Conservation (phyloP, 1,140 invertebrate genomes). For the Antheraea mylitta region DNA sequence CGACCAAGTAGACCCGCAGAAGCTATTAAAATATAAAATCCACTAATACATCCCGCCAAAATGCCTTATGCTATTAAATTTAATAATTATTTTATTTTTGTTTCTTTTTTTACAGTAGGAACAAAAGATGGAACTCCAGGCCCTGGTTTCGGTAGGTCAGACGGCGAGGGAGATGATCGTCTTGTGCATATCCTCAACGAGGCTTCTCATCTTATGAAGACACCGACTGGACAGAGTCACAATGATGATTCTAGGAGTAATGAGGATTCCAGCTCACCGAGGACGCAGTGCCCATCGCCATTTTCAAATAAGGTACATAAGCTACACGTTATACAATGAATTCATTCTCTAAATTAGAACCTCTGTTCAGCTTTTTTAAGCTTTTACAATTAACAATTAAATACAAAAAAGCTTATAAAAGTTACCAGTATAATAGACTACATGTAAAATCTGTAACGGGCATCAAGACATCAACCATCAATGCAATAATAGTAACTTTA, state of each 20-base stretch:
- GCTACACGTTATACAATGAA: not conserved
- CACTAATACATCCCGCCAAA: too few species aligned
- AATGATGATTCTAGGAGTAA: slow-evolving; percentile 85
- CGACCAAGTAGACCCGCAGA: too few species aligned
- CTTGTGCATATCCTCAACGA: slow-evolving; percentile 96
- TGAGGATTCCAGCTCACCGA: slow-evolving; percentile 90
- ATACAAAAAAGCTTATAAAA: too few species aligned
- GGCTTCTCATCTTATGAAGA: slow-evolving; percentile 87
- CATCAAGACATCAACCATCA: too few species aligned
- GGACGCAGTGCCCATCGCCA: slow-evolving; percentile 86
- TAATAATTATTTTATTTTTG: not conserved
- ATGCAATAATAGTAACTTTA: too few species aligned
- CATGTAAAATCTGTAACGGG: too few species aligned
- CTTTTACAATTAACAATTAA: too few species aligned
- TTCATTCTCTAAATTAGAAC: too few species aligned
- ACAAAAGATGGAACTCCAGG: slow-evolving; percentile 88
- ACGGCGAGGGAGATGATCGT: slow-evolving; percentile 93
- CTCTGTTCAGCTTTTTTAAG: too few species aligned
- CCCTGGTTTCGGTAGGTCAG: slow-evolving; percentile 83
- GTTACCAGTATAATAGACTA: too few species aligned
- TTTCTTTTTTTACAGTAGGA: slow-evolving; percentile 83
- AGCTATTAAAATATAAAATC: too few species aligned
- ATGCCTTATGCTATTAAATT: not conserved
- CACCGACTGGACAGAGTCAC: slow-evolving; percentile 57
- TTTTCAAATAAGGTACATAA: slow-evolving; percentile 79